phyloP scores from a whole-genome alignment of 2,113 vertebrate species.

The Haemorhous mexicanus region DNA sequence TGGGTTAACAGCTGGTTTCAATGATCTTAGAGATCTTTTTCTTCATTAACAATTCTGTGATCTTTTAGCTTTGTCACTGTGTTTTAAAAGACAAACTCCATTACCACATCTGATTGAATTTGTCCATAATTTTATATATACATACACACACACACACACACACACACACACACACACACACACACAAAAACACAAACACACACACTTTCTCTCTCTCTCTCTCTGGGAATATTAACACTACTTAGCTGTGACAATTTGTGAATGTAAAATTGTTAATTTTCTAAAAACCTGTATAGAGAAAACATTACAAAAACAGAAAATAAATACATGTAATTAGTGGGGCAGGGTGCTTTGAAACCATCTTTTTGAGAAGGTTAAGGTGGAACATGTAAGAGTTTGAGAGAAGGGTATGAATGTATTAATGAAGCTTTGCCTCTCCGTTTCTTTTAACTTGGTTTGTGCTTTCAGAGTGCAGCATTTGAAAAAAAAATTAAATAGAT shows the following conservation, averaged over 20 bases:
- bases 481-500: neutral
- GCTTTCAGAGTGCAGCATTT: neutral
- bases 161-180: too few relatives aligned
- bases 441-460: neutral
- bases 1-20: neutral
- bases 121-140: neutral
- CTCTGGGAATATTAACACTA: neutral
- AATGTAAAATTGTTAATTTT: neutral
- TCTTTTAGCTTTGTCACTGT: neutral
- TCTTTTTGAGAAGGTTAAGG: neutral
- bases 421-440: neutral
- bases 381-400: neutral
- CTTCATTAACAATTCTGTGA: neutral
- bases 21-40: neutral
- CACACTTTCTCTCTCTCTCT: too few relatives aligned
- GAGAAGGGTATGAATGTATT: neutral
- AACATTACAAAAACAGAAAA: neutral
- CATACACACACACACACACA: too few relatives aligned
- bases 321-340: neutral
- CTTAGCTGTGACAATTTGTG: neutral
- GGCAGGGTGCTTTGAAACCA: neutral
- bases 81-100: neutral
- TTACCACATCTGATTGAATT: neutral
- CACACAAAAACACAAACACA: too few relatives aligned
- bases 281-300: neutral